Evolutionary conservation across 30 jellyfish, hydroid and myxozoan species (phyloP), one percentile per base, ranked within the genome.

Genomic region (Cassiopea xamachana): DNA sequence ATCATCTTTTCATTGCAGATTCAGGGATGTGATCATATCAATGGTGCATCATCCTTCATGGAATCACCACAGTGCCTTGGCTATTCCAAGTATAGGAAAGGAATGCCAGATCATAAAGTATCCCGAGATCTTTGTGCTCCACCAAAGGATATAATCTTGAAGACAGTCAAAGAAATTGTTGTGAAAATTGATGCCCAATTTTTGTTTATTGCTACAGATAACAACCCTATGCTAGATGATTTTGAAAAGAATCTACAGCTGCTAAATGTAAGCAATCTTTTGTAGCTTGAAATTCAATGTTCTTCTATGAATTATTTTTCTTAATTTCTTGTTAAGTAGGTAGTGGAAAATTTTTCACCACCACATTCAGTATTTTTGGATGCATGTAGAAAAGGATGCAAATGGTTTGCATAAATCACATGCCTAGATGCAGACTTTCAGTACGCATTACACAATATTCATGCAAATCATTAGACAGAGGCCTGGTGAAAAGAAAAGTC

Each of bases 31-130:
- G 73, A 49, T 14, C 69, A 87, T 67, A 89, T 83, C 18, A 92
- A 81, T 4, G 97, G 97, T 71, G 61, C 81, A 62, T 70, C 80
- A 16, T 49, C 58, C 17, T 80, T 89, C 61, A 77, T 89, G 90
- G 97, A 73, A 19, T 89, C 97, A 13, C 79, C 97, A 1, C 97
- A 89, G 60, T 89, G 97, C 48, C 77, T 81, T 49, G 92, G 92
- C 15, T 73, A 81, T 44, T 64, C 85, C 7, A 49, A 80, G 0
- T 80, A 89, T 49, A 27, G 39, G 0, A 27, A 27, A 27, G 39
- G 39, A 27, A 27, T 27, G 0, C 0, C 39, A 27, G 39, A 0
- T 27, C 78, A 75, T 2, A 81, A 73, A 49, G 85, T 89, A 10
- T 80, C 92, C 16, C 77, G 55, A 46, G 92, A 89, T 10, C 85